Evolutionary conservation across 2,888 invertebrate species (phyloP).

Genomic region (Chaetogeoica ovagalla): DNA sequence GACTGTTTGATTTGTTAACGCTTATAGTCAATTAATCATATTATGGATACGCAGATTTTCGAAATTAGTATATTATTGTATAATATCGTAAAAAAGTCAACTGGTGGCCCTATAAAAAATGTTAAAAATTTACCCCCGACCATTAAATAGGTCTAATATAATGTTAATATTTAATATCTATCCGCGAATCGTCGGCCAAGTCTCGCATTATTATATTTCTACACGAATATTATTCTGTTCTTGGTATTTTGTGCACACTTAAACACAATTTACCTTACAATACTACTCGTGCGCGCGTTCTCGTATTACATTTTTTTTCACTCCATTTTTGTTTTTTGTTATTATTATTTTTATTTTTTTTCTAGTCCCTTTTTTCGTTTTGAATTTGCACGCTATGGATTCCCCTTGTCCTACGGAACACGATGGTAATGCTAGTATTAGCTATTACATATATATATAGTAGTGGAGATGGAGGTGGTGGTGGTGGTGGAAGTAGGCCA

Average conservation of each 20-base stretch:
- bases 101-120: too few relatives aligned
- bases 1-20: too few relatives aligned
- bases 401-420: neutral
- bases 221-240: neutral
- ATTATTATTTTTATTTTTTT: neutral
- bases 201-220: too few relatives aligned
- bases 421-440: neutral
- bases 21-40: too few relatives aligned
- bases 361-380: neutral
- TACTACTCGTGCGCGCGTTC: neutral
- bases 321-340: neutral
- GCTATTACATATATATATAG: neutral
- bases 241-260: neutral
- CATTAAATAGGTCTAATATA: too few relatives aligned
- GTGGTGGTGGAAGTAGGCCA: neutral
- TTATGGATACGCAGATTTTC: too few relatives aligned
- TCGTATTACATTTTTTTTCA: slow-evolving; percentile 17
- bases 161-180: too few relatives aligned
- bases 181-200: too few relatives aligned
- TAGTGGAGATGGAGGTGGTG: neutral
- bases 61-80: too few relatives aligned
- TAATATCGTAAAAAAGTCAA: too few relatives aligned
- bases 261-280: neutral
- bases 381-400: slow-evolving; percentile 40
- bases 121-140: too few relatives aligned